Evolutionary conservation across 2,888 invertebrate species (phyloP), one percentile per base, ranked within the genome.

Genomic region (Plagiodera versicolora): DNA sequence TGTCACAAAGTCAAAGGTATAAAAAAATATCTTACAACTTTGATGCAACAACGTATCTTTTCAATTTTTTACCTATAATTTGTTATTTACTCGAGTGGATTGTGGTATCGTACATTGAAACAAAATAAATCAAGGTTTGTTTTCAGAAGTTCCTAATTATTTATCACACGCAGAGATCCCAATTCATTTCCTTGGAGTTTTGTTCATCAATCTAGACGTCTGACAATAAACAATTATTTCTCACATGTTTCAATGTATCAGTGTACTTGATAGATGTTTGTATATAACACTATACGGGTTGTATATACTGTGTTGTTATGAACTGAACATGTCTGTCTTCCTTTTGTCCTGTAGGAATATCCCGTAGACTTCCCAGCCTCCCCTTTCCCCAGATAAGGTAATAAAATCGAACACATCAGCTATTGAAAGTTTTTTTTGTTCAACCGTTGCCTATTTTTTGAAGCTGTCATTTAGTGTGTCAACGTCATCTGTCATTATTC

Each of bases 271-370:
- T 49, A 56, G 52, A n/a, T 56, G 58, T 61, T 58, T 67, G 74
- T 73, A 74, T 67, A 76, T 74, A 75, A 62, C 70, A 74, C 73
- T 67, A 74, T 77, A 77, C 77, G 77, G 77, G 77, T 78, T 79
- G 77, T 78, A 78, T 58, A 79, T 69, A 70, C 61, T 70, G 68
- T 71, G 71, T 72, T 70, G 67, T 72, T 73, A 72, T 71, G 76
- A 73, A 77, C 76, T 77, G 77, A 77, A 75, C 72, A 73, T 72
- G 76, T 77, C 75, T 76, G 79, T 79, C 79, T 79, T 79, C 79
- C 79, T 79, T 65, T 64, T 70, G 69, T 70, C 69, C 68, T 67
- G 68, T 75, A 77, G 75, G 75, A 77, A 75, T 76, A 75, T 74
- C 72, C 69, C 3, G n/a, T 61, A 55, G 54, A 51, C 19, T 56